These are phyloP conservation scores for Dryocosmus kuriphilus DNA, from an alignment of 2,888 invertebrate species.

Conservation along the genomic window DNA sequence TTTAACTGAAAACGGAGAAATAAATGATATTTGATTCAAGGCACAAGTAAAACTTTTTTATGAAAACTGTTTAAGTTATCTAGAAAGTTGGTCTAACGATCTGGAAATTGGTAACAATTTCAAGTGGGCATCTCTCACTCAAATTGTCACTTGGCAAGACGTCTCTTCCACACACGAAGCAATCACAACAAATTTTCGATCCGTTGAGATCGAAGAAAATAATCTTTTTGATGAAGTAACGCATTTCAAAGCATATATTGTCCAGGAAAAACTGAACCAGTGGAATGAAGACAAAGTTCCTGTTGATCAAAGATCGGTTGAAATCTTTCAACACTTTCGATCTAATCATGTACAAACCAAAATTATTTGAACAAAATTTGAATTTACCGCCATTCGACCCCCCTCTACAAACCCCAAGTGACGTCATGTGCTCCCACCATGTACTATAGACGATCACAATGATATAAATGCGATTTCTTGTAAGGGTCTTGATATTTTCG, in stretches of 20 bases:
- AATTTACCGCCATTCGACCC: too few species aligned
- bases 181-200: background rate
- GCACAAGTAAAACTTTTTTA: constrained; percentile 15
- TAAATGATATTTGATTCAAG: background rate
- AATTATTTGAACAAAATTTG: too few species aligned
- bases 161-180: background rate
- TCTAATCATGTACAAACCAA: constrained; percentile 38
- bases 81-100: too few species aligned
- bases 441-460: too few species aligned
- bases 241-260: background rate
- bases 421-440: too few species aligned
- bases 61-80: background rate
- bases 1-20: background rate
- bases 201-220: background rate
- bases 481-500: too few species aligned
- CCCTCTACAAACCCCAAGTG: too few species aligned
- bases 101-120: too few species aligned
- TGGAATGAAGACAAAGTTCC: background rate
- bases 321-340: constrained; percentile 43
- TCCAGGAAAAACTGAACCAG: background rate
- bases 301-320: constrained; percentile 42
- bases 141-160: background rate
- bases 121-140: too few species aligned
- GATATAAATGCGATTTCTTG: too few species aligned
- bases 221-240: constrained; percentile 27